A percentile compares a stretch with the other conserved stretches of the same genome.
These are phyloP conservation scores for Alitta virens DNA, from an alignment of 2,888 invertebrate genomes.

Conservation along the genomic window DNA sequence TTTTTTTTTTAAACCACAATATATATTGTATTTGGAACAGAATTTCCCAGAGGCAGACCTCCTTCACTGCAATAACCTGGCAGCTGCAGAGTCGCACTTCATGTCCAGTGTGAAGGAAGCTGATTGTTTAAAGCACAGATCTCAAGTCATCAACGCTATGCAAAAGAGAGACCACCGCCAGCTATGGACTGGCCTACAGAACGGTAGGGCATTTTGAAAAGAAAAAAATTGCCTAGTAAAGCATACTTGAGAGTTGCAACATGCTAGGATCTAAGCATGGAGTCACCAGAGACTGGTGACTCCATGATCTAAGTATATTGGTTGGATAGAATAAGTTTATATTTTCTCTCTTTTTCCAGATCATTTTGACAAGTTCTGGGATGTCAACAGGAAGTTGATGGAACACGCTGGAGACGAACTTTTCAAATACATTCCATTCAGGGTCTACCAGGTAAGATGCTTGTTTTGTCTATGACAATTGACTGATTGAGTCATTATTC, in stretches of 20 bases:
- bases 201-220: conserved; percentile 75
- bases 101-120: conserved; percentile 97
- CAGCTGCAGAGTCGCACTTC: conserved; percentile 88
- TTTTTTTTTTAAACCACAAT: too few relatives aligned
- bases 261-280: too few relatives aligned
- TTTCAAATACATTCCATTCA: conserved; percentile 52
- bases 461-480: too few relatives aligned
- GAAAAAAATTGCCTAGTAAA: too few relatives aligned
- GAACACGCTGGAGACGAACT: conserved; percentile 61
- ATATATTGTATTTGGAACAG: too few relatives aligned
- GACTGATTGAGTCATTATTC: too few relatives aligned
- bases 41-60: conserved; percentile 88
- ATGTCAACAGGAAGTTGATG: conserved; percentile 93
- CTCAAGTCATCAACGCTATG: conserved; percentile 62
- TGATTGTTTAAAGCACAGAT: conserved; percentile 93
- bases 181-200: conserved; percentile 88
- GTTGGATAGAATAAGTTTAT: too few relatives aligned
- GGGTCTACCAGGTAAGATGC: conserved; percentile 37
- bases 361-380: conserved; percentile 99
- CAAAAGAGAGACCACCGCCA: conserved; percentile 92
- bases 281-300: too few relatives aligned
- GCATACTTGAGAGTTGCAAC: too few relatives aligned
- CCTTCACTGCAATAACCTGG: conserved; percentile 77
- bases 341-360: too few relatives aligned
- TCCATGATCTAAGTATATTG: too few relatives aligned